Conservation (phyloP, 2,797 vertebrate genomes). For the Oreochromis mossambicus region DNA sequence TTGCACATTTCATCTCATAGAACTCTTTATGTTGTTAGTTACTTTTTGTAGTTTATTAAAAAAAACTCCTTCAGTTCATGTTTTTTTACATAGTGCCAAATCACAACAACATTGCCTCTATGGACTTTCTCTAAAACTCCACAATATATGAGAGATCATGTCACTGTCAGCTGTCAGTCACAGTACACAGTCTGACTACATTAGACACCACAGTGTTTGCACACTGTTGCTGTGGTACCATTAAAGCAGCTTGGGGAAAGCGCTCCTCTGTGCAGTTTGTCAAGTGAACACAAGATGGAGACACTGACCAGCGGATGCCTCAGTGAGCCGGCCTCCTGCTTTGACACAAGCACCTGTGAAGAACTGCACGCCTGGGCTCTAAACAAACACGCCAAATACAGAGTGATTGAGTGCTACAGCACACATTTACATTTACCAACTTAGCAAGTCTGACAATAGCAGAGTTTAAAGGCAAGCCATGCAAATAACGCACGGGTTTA, state of each 20-base stretch:
- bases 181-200: not conserved
- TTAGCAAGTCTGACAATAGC: conserved; percentile 22
- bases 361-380: conserved; percentile 3
- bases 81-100: not conserved
- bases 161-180: not conserved
- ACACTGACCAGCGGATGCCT: conserved; percentile 22
- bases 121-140: not conserved
- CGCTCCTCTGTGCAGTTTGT: not conserved
- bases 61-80: not conserved
- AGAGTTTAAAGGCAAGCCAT: conserved; percentile 25
- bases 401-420: conserved; percentile 12
- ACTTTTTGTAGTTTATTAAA: not conserved
- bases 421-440: conserved; percentile 49
- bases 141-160: not conserved
- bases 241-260: not conserved
- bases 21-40: not conserved
- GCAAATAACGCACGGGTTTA: conserved; percentile 49
- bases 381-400: conserved; percentile 43
- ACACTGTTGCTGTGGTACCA: not conserved
- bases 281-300: conserved; percentile 42
- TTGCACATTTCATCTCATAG: not conserved
- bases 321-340: not conserved
- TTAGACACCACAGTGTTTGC: rapidly evolving
- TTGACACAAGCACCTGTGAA: conserved; percentile 5
- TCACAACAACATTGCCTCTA: not conserved